Conservation (phyloP, 2,888 invertebrate species). For the Ceramica pisi region DNA sequence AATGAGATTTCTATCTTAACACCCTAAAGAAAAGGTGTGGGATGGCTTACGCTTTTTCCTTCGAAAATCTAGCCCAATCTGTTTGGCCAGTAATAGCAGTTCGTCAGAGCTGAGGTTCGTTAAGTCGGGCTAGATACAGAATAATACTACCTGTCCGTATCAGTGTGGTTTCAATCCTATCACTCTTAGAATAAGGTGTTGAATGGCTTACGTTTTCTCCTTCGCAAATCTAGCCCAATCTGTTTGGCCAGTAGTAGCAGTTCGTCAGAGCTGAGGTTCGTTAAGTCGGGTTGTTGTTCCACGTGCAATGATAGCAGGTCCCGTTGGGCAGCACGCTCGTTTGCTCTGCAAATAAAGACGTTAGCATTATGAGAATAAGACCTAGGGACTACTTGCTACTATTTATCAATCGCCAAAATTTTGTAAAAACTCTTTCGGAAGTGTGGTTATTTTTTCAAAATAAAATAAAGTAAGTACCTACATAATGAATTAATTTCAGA, state of each 20-base stretch:
- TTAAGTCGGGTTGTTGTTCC: constrained; percentile 79
- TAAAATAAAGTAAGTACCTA: too few species aligned
- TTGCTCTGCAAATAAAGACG: constrained; percentile 73
- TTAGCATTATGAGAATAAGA: not conserved
- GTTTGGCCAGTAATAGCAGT: constrained; percentile 76
- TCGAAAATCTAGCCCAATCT: constrained; percentile 78
- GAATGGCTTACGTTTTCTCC: constrained; percentile 74
- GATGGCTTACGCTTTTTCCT: constrained; percentile 75
- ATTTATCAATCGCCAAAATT: too few species aligned
- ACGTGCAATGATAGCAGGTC: constrained; percentile 85
- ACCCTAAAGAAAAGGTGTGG: not conserved
- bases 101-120: constrained; percentile 75
- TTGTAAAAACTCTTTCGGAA: too few species aligned
- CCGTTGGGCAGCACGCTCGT: constrained; percentile 78
- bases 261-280: constrained; percentile 73
- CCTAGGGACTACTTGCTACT: too few species aligned
- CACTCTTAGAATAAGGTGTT: not conserved
- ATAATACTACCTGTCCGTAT: not conserved
- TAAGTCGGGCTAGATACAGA: constrained; percentile 74
- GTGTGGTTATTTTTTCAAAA: too few species aligned
- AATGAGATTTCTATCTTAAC: too few species aligned
- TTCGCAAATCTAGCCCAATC: constrained; percentile 77
- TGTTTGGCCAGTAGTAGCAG: constrained; percentile 77
- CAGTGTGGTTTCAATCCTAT: not conserved
- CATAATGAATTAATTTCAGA: too few species aligned